These are phyloP conservation scores for Heteractis magnifica DNA, from an alignment of 92 coral and sea anemone species.

Conservation along the genomic window DNA sequence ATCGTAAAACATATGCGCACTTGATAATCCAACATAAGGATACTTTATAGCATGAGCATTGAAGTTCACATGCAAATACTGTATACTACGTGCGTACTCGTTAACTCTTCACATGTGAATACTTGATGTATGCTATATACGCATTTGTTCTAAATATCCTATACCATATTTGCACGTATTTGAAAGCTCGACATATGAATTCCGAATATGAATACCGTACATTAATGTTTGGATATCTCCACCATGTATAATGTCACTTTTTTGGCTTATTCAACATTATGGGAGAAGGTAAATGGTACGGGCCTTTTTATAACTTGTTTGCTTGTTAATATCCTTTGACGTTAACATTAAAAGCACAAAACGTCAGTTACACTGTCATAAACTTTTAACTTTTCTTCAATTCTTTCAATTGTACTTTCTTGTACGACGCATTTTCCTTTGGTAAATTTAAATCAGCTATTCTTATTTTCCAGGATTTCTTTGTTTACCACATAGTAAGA, in stretches of 20 bases:
- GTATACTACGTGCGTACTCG: neutral
- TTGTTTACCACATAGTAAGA: slow-evolving; percentile 74
- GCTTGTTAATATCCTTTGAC: neutral
- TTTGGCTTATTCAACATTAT: too few relatives aligned
- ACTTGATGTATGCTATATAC: neutral
- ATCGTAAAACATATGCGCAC: too few relatives aligned
- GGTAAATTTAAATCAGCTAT: neutral
- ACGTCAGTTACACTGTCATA: neutral
- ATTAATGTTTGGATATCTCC: too few relatives aligned
- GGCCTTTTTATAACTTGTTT: too few relatives aligned
- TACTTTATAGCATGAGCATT: too few relatives aligned
- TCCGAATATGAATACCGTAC: neutral
- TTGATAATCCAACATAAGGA: too few relatives aligned
- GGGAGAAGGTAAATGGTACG: too few relatives aligned
- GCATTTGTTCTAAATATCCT: neutral
- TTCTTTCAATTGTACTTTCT: neutral
- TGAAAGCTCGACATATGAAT: neutral
- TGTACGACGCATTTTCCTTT: neutral
- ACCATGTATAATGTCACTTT: too few relatives aligned
- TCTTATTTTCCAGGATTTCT: neutral
- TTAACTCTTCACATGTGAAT: neutral
- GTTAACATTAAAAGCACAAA: neutral
- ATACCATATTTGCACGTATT: neutral
- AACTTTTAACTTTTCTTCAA: neutral
- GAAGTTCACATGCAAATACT: neutral